phyloP scores from a whole-genome alignment of 2,797 vertebrate species.

The Zenarchopterus dispar region DNA sequence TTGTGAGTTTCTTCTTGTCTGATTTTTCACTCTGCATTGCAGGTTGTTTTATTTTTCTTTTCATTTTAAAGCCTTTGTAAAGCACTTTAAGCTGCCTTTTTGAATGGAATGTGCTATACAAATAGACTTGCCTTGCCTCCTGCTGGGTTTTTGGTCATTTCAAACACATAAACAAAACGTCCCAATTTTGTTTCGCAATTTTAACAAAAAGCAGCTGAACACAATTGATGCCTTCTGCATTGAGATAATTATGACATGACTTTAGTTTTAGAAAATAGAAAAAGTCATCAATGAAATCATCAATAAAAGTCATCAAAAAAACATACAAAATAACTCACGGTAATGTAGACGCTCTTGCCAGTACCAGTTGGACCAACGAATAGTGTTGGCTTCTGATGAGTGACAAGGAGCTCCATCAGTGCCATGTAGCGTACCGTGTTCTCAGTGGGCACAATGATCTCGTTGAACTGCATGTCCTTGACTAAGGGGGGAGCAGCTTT shows the following conservation, averaged over 20 bases:
- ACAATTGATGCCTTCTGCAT: not conserved
- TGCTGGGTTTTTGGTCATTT: too few relatives aligned
- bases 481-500: constrained; percentile 78
- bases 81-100: too few relatives aligned
- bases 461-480: constrained; percentile 87
- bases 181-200: too few relatives aligned
- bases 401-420: constrained; percentile 88
- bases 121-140: too few relatives aligned
- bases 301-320: not conserved
- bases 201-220: not conserved
- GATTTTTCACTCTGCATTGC: too few relatives aligned
- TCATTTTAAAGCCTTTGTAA: too few relatives aligned
- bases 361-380: constrained; percentile 94
- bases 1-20: too few relatives aligned
- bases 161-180: too few relatives aligned
- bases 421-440: constrained; percentile 88
- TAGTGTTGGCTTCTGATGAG: constrained; percentile 89
- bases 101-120: too few relatives aligned
- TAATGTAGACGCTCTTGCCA: constrained; percentile 92
- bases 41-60: too few relatives aligned
- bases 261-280: not conserved
- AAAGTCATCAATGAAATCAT: too few relatives aligned
- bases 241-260: not conserved
- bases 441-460: constrained; percentile 93
- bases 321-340: constrained; percentile 78